These are phyloP conservation scores for Syrmaticus mikado DNA, from an alignment of 2,113 vertebrate genomes.

Conservation along the genomic window DNA sequence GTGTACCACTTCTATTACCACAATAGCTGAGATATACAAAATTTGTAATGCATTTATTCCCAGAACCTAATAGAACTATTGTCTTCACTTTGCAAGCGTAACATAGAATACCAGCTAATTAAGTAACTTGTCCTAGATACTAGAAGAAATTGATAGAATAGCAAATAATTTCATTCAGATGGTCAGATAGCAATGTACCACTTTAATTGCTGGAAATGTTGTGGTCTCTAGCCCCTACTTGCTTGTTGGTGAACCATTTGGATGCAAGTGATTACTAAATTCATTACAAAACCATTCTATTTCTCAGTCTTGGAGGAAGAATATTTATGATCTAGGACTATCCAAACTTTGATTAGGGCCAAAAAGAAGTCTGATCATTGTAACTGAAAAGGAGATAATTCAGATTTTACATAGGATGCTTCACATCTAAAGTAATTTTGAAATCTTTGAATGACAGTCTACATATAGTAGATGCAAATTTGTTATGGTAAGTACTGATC, in stretches of 20 bases:
- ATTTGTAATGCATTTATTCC: neutral
- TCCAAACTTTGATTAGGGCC: neutral
- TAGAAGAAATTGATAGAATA: neutral
- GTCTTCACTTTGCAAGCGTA: neutral
- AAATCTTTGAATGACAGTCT: neutral
- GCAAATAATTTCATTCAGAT: neutral
- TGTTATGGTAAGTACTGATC: neutral
- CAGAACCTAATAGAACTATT: neutral
- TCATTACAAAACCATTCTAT: neutral
- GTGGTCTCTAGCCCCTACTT: neutral
- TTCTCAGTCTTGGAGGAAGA: neutral
- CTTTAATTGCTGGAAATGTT: neutral
- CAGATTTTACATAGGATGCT: neutral
- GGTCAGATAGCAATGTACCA: neutral
- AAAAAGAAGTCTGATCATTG: neutral
- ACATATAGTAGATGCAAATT: neutral
- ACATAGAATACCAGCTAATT: neutral
- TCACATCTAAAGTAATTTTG: neutral
- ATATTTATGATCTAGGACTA: neutral
- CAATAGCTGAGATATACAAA: constrained; percentile 32
- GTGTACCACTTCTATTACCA: neutral
- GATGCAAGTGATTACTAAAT: neutral
- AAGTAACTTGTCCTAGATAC: neutral
- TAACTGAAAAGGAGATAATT: neutral
- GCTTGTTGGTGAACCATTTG: neutral